Conservation (phyloP, 2,797 vertebrate species). For the Muscicapa comitata region DNA sequence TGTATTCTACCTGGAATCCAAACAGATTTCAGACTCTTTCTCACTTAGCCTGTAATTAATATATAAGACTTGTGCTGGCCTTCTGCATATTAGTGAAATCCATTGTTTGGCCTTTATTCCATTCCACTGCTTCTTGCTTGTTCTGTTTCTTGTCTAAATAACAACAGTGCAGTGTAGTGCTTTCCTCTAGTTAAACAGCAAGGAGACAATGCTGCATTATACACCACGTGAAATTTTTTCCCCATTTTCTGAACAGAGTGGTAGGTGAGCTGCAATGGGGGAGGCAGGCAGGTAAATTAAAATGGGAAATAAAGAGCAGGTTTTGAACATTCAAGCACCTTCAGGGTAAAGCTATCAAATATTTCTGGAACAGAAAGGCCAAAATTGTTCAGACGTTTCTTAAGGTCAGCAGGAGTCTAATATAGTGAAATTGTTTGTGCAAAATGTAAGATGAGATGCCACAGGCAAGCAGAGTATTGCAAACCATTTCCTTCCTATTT, state of each 20-base stretch:
- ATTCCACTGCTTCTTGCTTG: not conserved
- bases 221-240: fast-evolving
- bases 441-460: not conserved
- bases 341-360: not conserved
- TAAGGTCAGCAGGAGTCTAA: not conserved
- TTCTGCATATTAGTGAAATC: not conserved
- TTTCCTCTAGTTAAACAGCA: not conserved
- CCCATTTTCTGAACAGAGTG: not conserved
- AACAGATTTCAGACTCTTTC: not conserved
- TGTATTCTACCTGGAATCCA: not conserved
- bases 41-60: not conserved
- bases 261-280: not conserved
- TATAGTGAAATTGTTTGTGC: not conserved
- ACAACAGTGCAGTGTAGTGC: not conserved
- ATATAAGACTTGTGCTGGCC: not conserved
- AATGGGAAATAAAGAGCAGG: not conserved
- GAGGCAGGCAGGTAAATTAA: not conserved
- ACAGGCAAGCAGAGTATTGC: not conserved
- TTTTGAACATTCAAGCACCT: not conserved
- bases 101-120: not conserved
- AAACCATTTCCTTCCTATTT: not conserved
- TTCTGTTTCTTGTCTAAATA: not conserved
- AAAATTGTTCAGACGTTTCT: not conserved
- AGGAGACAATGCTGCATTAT: not conserved
- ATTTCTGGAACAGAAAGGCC: not conserved